These are phyloP conservation scores for Dinoponera quadriceps DNA, from an alignment of 1,140 invertebrate genomes.

Conservation along the genomic window DNA sequence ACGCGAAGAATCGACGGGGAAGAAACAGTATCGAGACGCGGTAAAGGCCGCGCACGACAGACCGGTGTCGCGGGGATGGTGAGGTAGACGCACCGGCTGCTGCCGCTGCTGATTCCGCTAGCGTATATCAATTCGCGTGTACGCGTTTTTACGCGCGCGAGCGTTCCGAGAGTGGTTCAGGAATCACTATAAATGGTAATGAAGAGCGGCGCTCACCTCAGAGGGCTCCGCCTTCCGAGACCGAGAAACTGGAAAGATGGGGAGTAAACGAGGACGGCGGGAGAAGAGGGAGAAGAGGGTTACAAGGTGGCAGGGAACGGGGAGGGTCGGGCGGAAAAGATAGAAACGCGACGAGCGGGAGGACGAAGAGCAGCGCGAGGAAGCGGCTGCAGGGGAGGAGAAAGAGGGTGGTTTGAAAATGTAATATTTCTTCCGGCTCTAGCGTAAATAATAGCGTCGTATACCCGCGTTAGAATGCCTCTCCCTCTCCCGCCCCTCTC, in stretches of 20 bases:
- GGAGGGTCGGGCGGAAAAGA: constrained; percentile 50
- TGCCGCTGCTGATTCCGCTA: constrained; percentile 38
- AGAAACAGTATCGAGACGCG: constrained; percentile 16
- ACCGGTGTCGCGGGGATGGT: neutral
- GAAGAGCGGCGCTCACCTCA: constrained; percentile 74
- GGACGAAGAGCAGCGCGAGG: too few species aligned
- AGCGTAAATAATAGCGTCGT: constrained; percentile 79
- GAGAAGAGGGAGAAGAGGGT: constrained; percentile 14
- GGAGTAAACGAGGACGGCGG: constrained; percentile 55
- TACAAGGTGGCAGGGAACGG: constrained; percentile 18
- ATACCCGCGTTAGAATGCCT: constrained; percentile 53
- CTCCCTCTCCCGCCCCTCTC: constrained; percentile 49
- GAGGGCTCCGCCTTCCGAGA: constrained; percentile 39
- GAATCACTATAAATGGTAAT: constrained; percentile 85
- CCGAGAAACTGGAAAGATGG: constrained; percentile 61
- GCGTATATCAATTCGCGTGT: constrained; percentile 60
- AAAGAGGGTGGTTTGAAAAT: constrained; percentile 76
- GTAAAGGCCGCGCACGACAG: constrained; percentile 9
- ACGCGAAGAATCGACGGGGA: neutral
- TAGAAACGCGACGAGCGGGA: constrained; percentile 42
- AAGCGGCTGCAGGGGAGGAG: constrained; percentile 1
- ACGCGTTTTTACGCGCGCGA: constrained; percentile 70
- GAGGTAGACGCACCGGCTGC: constrained; percentile 51
- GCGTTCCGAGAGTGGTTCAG: constrained; percentile 75
- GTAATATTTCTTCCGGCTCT: constrained; percentile 81